Percentiles rank a stretch among this genome's conserved stretches.
These are phyloP conservation scores for Volucella zonaria DNA, from an alignment of 2,888 invertebrate genomes.

Conservation along the genomic window DNA sequence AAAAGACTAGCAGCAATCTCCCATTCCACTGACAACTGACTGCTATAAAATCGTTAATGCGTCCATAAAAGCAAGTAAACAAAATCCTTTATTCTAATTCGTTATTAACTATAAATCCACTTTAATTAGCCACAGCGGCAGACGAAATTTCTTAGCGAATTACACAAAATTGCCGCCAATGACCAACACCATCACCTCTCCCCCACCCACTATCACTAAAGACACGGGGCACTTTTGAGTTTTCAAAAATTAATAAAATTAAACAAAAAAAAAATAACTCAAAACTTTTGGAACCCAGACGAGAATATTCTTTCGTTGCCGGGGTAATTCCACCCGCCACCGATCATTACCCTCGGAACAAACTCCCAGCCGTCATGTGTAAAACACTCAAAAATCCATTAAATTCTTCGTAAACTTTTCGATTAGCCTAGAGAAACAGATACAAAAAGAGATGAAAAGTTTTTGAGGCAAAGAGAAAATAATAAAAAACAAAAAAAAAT, in stretches of 20 bases:
- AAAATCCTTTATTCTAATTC: constrained; percentile 30
- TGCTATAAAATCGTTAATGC: constrained; percentile 55
- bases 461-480: background rate
- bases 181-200: constrained; percentile 1
- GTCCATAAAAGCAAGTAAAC: constrained; percentile 42
- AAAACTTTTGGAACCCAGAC: constrained; percentile 50
- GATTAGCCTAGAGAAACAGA: constrained; percentile 42
- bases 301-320: constrained; percentile 41
- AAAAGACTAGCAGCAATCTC: constrained; percentile 15
- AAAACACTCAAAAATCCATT: constrained; percentile 73
- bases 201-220: background rate
- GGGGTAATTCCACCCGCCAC: background rate
- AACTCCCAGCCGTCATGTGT: constrained; percentile 12
- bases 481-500: background rate
- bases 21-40: constrained; percentile 56
- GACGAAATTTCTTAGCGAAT: constrained; percentile 33
- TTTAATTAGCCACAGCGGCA: constrained; percentile 61
- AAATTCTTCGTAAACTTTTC: constrained; percentile 68
- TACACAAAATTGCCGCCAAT: constrained; percentile 38
- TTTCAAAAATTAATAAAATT: background rate
- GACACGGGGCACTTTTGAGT: too few species aligned
- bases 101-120: constrained; percentile 62
- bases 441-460: constrained; percentile 39
- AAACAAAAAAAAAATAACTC: constrained; percentile 27
- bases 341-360: background rate